A percentile compares a stretch with the other conserved stretches of the same genome.
These are phyloP conservation scores for Agrochola lota DNA, from an alignment of 2,888 invertebrate genomes.

Conservation along the genomic window DNA sequence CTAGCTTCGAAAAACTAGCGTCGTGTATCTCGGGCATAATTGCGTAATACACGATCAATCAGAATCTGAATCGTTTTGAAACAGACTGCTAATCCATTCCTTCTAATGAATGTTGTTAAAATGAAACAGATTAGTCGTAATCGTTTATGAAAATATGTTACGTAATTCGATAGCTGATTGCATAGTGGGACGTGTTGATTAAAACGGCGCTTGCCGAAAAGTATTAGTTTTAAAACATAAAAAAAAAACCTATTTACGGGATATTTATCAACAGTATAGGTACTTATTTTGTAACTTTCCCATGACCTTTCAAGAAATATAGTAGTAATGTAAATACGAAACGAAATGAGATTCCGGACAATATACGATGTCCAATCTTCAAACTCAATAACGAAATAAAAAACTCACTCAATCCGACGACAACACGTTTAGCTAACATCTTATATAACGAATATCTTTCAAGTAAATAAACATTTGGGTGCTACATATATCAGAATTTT, in stretches of 20 bases:
- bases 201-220: too few relatives aligned
- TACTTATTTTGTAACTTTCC: background rate
- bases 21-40: background rate
- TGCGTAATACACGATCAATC: too few relatives aligned
- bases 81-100: too few relatives aligned
- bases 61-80: too few relatives aligned
- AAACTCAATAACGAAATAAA: slow-evolving; percentile 36
- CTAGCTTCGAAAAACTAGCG: background rate
- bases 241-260: too few relatives aligned
- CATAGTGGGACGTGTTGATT: too few relatives aligned
- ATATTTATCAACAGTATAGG: background rate
- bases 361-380: slow-evolving; percentile 25
- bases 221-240: too few relatives aligned
- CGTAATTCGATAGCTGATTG: too few relatives aligned
- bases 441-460: slow-evolving; percentile 55
- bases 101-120: too few relatives aligned
- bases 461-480: slow-evolving; percentile 62
- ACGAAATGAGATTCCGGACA: slow-evolving; percentile 24
- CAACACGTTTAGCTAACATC: slow-evolving; percentile 49
- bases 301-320: slow-evolving; percentile 22
- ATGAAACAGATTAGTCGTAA: too few relatives aligned
- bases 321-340: slow-evolving; percentile 34
- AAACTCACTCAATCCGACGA: slow-evolving; percentile 28
- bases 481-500: slow-evolving; percentile 24
- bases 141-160: too few relatives aligned